Conservation (phyloP, 2,797 vertebrate species). For the Philypnodon macrostomus region DNA sequence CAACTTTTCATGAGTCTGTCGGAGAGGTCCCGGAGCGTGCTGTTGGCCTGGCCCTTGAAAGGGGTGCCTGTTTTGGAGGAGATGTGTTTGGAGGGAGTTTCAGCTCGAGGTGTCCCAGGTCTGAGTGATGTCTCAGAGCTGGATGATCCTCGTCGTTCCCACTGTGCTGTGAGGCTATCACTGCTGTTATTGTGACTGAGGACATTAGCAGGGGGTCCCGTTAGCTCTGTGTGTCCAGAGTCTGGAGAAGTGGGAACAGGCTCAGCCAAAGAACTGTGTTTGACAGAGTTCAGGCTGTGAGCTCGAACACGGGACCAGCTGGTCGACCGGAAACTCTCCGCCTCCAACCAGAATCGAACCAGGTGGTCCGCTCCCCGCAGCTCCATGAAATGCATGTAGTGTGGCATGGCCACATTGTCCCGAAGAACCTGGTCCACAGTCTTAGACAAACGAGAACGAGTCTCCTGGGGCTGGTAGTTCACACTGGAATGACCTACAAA, state of each 20-base stretch:
- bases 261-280: slow-evolving; percentile 94
- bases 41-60: slow-evolving; percentile 78
- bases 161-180: slow-evolving; percentile 26
- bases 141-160: slow-evolving; percentile 48
- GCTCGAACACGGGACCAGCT: slow-evolving; percentile 95
- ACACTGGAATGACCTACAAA: slow-evolving; percentile 92
- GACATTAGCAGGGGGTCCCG: slow-evolving; percentile 18
- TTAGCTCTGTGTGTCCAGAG: slow-evolving; percentile 42
- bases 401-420: slow-evolving; percentile 87
- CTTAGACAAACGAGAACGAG: slow-evolving; percentile 94
- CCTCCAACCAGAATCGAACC: slow-evolving; percentile 94
- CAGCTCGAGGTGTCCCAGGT: slow-evolving; percentile 41
- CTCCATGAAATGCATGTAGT: slow-evolving; percentile 93
- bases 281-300: slow-evolving; percentile 94
- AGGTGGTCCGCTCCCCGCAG: slow-evolving; percentile 88
- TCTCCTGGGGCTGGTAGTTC: slow-evolving; percentile 91
- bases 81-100: slow-evolving; percentile 66
- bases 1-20: slow-evolving; percentile 97
- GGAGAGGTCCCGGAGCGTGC: slow-evolving; percentile 84
- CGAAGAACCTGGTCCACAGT: slow-evolving; percentile 91
- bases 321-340: slow-evolving; percentile 92
- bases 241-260: slow-evolving; percentile 72
- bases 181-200: slow-evolving; percentile 53
- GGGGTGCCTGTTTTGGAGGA: slow-evolving; percentile 80
- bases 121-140: slow-evolving; percentile 52